Conservation (phyloP, 2,797 vertebrate species). For the Mus spretus region DNA sequence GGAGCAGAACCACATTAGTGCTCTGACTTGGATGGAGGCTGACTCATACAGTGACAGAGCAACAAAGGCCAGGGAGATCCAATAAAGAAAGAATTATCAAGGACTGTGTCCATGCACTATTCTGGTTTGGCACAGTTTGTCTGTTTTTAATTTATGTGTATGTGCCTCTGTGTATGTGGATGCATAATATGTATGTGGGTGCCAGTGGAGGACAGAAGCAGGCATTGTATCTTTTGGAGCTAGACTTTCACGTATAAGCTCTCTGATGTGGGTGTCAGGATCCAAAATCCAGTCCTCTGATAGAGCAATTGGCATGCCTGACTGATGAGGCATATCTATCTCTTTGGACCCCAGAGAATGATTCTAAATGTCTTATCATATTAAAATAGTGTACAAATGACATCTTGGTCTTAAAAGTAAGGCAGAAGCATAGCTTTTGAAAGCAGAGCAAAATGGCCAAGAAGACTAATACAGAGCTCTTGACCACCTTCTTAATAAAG, state of each 20-base stretch:
- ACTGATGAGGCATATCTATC: not conserved
- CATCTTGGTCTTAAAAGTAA: not conserved
- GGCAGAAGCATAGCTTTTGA: slow-evolving; percentile 4
- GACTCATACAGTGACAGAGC: not conserved
- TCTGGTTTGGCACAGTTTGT: not conserved
- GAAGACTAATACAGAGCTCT: not conserved
- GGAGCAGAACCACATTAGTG: not conserved
- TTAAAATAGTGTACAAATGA: not conserved
- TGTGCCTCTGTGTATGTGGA: not conserved
- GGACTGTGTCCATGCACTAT: not conserved
- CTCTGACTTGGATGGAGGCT: not conserved
- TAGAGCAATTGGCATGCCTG: not conserved
- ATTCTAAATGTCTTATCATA: not conserved
- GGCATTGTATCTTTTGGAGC: not conserved
- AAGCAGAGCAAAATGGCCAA: slow-evolving; percentile 30
- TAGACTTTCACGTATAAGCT: not conserved
- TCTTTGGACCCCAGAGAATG: not conserved
- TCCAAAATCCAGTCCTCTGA: not conserved
- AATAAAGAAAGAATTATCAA: not conserved
- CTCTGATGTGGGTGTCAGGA: not conserved
- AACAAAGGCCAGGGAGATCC: not conserved
- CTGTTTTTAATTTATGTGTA: not conserved
- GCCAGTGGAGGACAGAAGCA: not conserved
- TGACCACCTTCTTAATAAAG: not conserved
- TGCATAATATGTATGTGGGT: not conserved